These are phyloP conservation scores for Hyposmocoma kahamanoa DNA, from an alignment of 1,140 invertebrate genomes.

Conservation along the genomic window DNA sequence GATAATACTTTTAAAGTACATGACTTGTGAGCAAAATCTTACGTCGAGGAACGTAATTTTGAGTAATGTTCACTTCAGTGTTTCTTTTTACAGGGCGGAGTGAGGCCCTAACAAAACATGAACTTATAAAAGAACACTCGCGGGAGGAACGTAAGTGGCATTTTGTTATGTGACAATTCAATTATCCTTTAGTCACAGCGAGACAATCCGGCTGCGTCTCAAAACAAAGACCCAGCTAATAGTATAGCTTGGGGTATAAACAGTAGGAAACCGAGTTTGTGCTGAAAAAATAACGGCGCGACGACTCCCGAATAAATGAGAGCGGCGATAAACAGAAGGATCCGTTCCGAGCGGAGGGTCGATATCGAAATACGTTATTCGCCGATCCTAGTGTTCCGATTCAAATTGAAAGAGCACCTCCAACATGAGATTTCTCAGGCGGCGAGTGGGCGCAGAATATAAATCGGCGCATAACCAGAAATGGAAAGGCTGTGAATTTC, in stretches of 20 bases:
- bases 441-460: conserved; percentile 72
- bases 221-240: conserved; percentile 64
- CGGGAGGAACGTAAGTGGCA: conserved; percentile 6
- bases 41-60: not conserved
- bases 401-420: conserved; percentile 74
- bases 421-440: conserved; percentile 71
- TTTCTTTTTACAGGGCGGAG: not conserved
- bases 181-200: conserved; percentile 49
- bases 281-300: conserved; percentile 70
- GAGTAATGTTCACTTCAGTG: not conserved
- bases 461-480: conserved; percentile 72
- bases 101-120: not conserved
- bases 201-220: conserved; percentile 50
- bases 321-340: conserved; percentile 71
- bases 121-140: conserved; percentile 5
- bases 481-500: conserved; percentile 65
- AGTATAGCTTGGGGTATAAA: conserved; percentile 57
- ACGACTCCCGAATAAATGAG: conserved; percentile 71
- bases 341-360: conserved; percentile 64
- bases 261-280: conserved; percentile 53
- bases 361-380: conserved; percentile 74
- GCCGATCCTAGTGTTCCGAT: conserved; percentile 72
- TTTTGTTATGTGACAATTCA: conserved; percentile 51
- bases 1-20: not conserved
- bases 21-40: conserved; percentile 5